These are phyloP conservation scores for Pseudochirops corinnae DNA, from an alignment of 2,797 vertebrate species.

Conservation along the genomic window DNA sequence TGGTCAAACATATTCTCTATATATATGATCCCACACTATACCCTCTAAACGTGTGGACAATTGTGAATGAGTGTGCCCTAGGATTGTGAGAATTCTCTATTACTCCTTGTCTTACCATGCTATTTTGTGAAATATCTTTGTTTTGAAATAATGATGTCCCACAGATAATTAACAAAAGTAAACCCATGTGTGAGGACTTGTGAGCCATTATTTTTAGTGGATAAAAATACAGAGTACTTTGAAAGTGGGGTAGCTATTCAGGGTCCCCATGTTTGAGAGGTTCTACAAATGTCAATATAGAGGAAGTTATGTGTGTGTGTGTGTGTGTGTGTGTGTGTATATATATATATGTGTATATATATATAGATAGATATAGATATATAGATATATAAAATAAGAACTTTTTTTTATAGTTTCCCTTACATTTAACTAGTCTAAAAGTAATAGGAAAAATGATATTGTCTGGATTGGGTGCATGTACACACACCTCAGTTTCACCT, in stretches of 20 bases:
- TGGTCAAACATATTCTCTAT: too few relatives aligned
- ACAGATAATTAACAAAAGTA: background rate
- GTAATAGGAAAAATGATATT: background rate
- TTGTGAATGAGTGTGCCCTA: too few relatives aligned
- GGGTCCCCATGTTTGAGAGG: background rate
- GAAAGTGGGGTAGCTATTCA: background rate
- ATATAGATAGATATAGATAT: too few relatives aligned
- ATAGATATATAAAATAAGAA: too few relatives aligned
- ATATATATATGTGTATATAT: too few relatives aligned
- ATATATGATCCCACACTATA: too few relatives aligned
- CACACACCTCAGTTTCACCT: background rate
- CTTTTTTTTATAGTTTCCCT: background rate
- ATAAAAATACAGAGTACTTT: background rate
- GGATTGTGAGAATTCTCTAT: too few relatives aligned
- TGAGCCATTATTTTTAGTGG: background rate
- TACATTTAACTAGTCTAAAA: background rate
- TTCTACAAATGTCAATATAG: background rate
- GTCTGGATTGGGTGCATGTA: background rate
- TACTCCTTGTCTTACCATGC: too few relatives aligned
- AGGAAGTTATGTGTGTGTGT: too few relatives aligned
- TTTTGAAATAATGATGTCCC: background rate
- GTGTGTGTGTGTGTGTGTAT: too few relatives aligned
- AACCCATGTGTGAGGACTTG: too few relatives aligned
- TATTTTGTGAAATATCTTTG: background rate
- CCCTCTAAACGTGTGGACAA: too few relatives aligned